Base-by-base conservation (phyloP, 2,797 vertebrate genomes). In the Diglossa cyanea region DNA sequence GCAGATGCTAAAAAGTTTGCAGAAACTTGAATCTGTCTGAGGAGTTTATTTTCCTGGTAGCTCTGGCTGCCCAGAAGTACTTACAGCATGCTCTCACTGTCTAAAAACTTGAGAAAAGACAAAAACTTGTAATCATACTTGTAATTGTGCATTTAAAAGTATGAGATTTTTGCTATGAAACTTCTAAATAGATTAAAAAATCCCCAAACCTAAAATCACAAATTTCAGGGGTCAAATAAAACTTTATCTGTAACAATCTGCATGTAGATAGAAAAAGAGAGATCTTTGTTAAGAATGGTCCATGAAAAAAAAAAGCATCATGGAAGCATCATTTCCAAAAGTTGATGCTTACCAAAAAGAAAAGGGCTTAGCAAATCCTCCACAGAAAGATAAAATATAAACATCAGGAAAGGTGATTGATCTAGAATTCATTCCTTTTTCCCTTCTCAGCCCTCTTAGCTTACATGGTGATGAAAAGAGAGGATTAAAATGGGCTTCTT, bases 401-500 rank as follows among this genome's bases (percentile, higher is more conserved):
- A 83, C 33, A 71, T 4, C 35, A 75, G 40, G 47, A 79, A 76
- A 84, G 72, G 17, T 55, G 62, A 84, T 72, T 84, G 50, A 88
- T 91, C 18, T 44, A 40, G 24, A 93, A 45, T 86, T 90, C 0
- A 1, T 81, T 83, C 33, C 13, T 70, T 90, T 89, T 91, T 45
- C 26, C 53, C 75, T 94, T 73, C 65, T 77, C 1, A 1, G 17
- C 13, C 11, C 16, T 73, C 51, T 60, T 80, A 16, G 80, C 15
- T 90, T 67, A 86, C 19, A 11, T 55, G 17, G 31, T 82, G 80
- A 92, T 73, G 66, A 90, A 90, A 90, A 72, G 24, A 58, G 31
- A 81, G 71, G n/a, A 76, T 95, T 88, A 79, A 95, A 96, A 86
- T 40, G 19, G 48, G 15, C 21, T 75, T 68, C 66, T 48, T 78